Percentiles rank a stretch among this genome's conserved stretches.
Conservation (phyloP, 2,113 vertebrate species). For the Hypomesus transpacificus region DNA sequence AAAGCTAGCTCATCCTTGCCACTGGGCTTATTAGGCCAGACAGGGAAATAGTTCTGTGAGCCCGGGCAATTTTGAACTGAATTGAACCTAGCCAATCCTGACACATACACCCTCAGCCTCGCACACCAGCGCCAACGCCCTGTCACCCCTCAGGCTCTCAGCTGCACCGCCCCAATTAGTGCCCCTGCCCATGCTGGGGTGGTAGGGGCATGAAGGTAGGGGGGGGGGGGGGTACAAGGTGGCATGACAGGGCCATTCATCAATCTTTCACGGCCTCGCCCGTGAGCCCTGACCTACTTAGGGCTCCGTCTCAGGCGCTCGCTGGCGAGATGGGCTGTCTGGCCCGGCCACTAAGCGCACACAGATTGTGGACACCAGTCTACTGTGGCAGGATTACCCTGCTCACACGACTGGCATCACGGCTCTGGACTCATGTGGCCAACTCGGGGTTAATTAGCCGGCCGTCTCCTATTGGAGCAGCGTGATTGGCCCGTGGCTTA, state of each 20-base stretch:
- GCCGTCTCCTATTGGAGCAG: conserved; percentile 32
- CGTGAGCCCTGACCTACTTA: conserved; percentile 69
- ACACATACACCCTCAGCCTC: conserved; percentile 21
- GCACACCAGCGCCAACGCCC: background rate
- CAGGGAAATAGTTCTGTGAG: conserved; percentile 28
- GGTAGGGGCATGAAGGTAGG: conserved; percentile 57
- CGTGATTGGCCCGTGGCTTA: conserved; percentile 29
- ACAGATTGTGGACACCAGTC: conserved; percentile 44
- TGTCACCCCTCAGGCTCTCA: conserved; percentile 38
- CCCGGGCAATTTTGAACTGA: background rate
- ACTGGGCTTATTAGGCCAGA: conserved; percentile 17
- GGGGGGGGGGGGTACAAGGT: conserved; percentile 63
- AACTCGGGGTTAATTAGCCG: conserved; percentile 53
- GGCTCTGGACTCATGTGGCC: conserved; percentile 37
- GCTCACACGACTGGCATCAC: conserved; percentile 38
- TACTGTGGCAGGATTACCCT: conserved; percentile 57
- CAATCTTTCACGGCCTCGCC: conserved; percentile 59
- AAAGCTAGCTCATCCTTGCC: conserved; percentile 28
- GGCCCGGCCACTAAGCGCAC: conserved; percentile 37
- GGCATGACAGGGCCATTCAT: conserved; percentile 64
- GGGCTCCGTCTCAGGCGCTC: conserved; percentile 38
- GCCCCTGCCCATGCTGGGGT: conserved; percentile 43
- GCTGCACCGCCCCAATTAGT: conserved; percentile 65
- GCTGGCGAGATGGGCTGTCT: conserved; percentile 39
- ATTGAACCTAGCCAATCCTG: background rate